phyloP scores from a whole-genome alignment of 2,113 vertebrate species.

The Seriola aureovittata region DNA sequence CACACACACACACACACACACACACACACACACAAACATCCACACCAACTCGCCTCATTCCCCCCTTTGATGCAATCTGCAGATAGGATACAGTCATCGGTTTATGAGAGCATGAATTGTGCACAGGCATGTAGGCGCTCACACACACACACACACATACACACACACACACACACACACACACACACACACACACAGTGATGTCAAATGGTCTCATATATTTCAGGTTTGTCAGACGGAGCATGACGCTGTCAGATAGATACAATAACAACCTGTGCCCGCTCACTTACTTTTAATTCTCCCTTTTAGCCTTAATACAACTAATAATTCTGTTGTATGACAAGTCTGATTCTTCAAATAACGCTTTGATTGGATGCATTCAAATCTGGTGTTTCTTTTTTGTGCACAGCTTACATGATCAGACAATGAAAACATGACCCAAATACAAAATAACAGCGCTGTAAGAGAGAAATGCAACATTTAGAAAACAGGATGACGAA shows the following conservation, averaged over 20 bases:
- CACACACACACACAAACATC: not conserved
- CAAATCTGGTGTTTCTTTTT: not conserved
- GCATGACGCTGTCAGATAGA: not conserved
- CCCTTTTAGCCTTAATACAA: not conserved
- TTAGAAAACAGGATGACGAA: not conserved
- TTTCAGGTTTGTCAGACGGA: conserved; percentile 40
- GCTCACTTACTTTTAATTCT: not conserved
- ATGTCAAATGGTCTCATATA: conserved; percentile 8
- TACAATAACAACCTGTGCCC: not conserved
- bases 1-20: too few species aligned
- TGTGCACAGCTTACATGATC: not conserved
- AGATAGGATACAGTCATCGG: conserved; percentile 45
- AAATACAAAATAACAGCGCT: not conserved
- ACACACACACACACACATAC: conserved; percentile 11
- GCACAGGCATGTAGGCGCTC: not conserved
- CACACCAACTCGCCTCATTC: not conserved
- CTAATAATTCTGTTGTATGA: not conserved
- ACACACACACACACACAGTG: not conserved
- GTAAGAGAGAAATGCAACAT: not conserved
- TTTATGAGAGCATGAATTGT: conserved; percentile 50
- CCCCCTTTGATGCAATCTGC: conserved; percentile 36
- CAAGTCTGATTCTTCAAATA: not conserved
- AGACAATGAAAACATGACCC: not conserved
- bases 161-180: not conserved
- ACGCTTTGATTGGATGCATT: not conserved